Evolutionary conservation across 2,888 invertebrate species (phyloP), one percentile per base, ranked within the genome.

Genomic region (Heliconius charithonia): DNA sequence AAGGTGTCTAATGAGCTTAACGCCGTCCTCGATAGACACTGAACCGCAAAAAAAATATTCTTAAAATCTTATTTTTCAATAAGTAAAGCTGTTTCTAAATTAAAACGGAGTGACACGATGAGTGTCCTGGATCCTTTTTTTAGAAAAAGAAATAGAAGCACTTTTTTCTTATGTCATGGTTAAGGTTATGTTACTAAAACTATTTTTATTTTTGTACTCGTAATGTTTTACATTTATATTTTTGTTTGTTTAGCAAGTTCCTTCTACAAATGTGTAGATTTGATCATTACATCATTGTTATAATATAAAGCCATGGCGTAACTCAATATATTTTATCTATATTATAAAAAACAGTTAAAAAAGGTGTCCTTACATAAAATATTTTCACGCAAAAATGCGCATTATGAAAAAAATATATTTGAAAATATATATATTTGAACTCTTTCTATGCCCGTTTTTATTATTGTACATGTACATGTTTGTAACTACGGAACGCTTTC

Each of bases 1-100:
- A 90, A 90, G 89, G 85, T 88, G 92, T 90, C 92, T 92, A 91
- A 83, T 90, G 85, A 88, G 92, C 91, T 92, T 92, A 91, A 82
- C 86, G 86, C 87, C 89, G 88, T 86, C 84, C 82, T 76, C 82
- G 45, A 74, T 65, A 63, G 83, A 84, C 85, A 85, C 86, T 91
- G 89, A 92, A 89, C 88, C 88, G 74, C 83, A 85, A 79, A 83
- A 89, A 79, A 37, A 19, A 12, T 27, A 74, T 22, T 27, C 29
- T 27, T 32, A 6, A 27, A 19, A 63, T n/a, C 9, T 59, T 73
- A 22, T 62, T 73, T 25, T 70, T n/a, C 25, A 13, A 37, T 70
- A 41, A 41, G n/a, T 63, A 56, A 59, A n/a, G 9, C 59, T n/a
- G 59, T 59, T 12, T 59, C 59, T 59, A n/a, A n/a, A n/a, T 59